Base-by-base conservation (phyloP, 2,113 vertebrate species). In the Otolemur garnettii region DNA sequence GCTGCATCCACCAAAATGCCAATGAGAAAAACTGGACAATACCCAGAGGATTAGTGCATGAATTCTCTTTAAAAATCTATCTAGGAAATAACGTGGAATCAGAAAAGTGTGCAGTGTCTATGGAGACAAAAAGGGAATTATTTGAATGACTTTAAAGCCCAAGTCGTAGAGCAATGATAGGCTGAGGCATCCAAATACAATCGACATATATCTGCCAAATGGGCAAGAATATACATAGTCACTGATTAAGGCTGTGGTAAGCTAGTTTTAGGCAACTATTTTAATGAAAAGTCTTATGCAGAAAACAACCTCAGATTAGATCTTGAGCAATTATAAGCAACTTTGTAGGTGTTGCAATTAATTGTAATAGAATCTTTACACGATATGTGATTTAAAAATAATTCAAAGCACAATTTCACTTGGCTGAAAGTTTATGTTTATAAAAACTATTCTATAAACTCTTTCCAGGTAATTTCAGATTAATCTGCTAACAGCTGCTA, bases 401-500 rank as follows among this genome's bases (percentile, higher is more conserved):
- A 85, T 72, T 90, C 86, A 89, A 89, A 93, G 82, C 10, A 88
- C 92, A 86, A 66, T 45, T 81, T 64, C 55, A 85, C 50, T 57
- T 84, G 91, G 50, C 7, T 84, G 17, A 95, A 97, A 95, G 83
- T 81, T 95, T 17, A 21, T 93, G 28, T 33, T 57, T 71, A 60
- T 96, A 45, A 59, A 98, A 97, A 81, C 62, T 38, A 79, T 71
- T 38, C 69, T 86, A 6, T 68, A 42, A 96, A 94, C 30, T 89
- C 35, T 87, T 95, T 84, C 55, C 91, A 94, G 60, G 50, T 87
- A 88, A 85, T 93, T 95, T 87, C 91, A 93, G 24, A 83, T 88
- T 79, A 95, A 94, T 85, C 24, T 92, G 82, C 92, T 87, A 94
- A 80, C 22, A 79, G 33, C 12, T 88, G 19, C 57, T 92, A 93